Conservation (phyloP, 2,797 vertebrate species). For the Numenius phaeopus region DNA sequence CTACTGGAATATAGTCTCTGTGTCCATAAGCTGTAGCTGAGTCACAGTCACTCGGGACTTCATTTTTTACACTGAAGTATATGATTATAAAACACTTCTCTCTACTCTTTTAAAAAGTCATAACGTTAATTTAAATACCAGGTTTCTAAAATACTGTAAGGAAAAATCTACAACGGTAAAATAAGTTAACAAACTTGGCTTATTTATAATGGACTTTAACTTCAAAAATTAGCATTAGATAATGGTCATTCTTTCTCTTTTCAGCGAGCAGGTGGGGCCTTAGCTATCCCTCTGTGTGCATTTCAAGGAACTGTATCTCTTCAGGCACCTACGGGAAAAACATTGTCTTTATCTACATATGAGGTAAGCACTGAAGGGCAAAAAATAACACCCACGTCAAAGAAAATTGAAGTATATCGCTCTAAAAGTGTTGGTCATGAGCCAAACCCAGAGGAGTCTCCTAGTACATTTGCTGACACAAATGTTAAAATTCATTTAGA, state of each 20-base stretch:
- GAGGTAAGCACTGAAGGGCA: conserved; percentile 96
- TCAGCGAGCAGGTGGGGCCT: conserved; percentile 87
- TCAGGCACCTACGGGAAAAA: conserved; percentile 94
- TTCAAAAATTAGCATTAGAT: neutral
- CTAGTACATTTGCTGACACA: conserved; percentile 83
- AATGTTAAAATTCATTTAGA: conserved; percentile 97
- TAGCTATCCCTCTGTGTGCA: conserved; percentile 93
- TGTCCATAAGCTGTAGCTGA: neutral
- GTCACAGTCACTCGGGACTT: neutral
- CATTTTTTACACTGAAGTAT: neutral
- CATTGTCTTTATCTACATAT: conserved; percentile 95
- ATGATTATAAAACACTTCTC: neutral
- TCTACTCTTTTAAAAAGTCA: neutral
- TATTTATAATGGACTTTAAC: neutral
- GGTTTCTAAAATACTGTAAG: neutral
- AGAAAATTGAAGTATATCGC: conserved; percentile 95
- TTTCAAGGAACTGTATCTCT: conserved; percentile 97
- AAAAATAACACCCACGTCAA: conserved; percentile 87
- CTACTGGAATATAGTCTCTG: neutral
- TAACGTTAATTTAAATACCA: neutral
- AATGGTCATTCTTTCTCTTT: neutral
- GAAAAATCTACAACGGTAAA: neutral
- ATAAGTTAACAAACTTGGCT: neutral
- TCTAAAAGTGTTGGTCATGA: conserved; percentile 98
- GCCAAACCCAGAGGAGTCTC: conserved; percentile 87